Conservation (phyloP, 2,113 vertebrate species). For the Halcyon malimbica region DNA sequence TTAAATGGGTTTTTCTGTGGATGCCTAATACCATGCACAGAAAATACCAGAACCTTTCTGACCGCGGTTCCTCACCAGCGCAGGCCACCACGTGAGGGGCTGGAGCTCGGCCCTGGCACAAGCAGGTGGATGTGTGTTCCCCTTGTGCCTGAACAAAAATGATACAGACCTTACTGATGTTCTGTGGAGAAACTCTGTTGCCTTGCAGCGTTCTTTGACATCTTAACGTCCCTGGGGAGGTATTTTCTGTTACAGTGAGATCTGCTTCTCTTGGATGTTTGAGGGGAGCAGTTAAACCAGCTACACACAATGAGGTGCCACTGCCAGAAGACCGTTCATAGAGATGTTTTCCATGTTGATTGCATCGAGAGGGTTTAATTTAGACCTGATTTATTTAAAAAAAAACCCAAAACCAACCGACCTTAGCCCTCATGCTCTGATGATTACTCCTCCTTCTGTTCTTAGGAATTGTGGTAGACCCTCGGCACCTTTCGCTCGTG, state of each 20-base stretch:
- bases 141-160: not conserved
- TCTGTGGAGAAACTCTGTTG: not conserved
- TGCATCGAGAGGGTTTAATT: not conserved
- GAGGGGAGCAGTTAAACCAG: not conserved
- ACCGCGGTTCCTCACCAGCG: not conserved
- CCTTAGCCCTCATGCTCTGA: not conserved
- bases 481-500: conserved; percentile 94
- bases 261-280: not conserved
- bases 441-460: not conserved
- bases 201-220: not conserved
- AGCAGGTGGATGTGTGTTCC: not conserved
- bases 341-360: not conserved
- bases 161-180: not conserved
- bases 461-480: conserved; percentile 92
- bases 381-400: not conserved
- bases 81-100: not conserved
- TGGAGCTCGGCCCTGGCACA: not conserved
- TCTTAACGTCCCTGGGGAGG: not conserved
- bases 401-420: not conserved
- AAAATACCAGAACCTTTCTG: not conserved
- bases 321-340: not conserved
- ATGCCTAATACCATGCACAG: not conserved
- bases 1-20: not conserved
- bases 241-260: not conserved
- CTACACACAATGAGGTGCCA: not conserved